Evolutionary conservation across 2,113 vertebrate genomes (phyloP).

Genomic region (Tiliqua scincoides): DNA sequence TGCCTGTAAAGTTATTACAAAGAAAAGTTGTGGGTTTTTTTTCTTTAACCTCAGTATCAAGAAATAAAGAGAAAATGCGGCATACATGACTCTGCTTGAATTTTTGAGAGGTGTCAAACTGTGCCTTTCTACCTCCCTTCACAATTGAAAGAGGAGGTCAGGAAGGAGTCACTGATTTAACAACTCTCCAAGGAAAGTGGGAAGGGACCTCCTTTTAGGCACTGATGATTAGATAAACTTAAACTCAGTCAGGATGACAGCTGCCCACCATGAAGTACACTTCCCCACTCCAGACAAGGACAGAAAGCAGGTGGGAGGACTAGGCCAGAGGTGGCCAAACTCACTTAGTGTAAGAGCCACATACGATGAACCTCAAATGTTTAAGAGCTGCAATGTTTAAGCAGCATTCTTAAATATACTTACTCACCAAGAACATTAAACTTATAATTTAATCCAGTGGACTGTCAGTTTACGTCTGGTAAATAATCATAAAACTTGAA

Average conservation of each 20-base stretch:
- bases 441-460: too few species aligned
- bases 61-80: conserved; percentile 23
- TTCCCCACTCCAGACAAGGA: neutral
- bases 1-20: neutral
- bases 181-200: conserved; percentile 17
- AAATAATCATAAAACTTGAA: too few species aligned
- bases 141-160: conserved; percentile 49
- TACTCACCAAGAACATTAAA: too few species aligned
- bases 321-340: too few species aligned
- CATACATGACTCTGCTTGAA: neutral
- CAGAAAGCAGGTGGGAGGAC: neutral
- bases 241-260: neutral
- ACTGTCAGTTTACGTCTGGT: too few species aligned
- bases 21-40: conserved; percentile 6
- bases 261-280: neutral
- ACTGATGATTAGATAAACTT: conserved; percentile 46
- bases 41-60: conserved; percentile 17
- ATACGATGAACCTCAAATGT: too few species aligned
- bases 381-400: too few species aligned
- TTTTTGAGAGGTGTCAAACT: conserved; percentile 19
- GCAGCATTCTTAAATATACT: too few species aligned
- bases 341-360: too few species aligned
- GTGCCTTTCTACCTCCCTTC: conserved; percentile 21
- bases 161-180: conserved; percentile 42
- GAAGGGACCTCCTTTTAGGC: conserved; percentile 27